Evolutionary conservation across 2,888 invertebrate genomes (phyloP).

Genomic region (Sesia apiformis): DNA sequence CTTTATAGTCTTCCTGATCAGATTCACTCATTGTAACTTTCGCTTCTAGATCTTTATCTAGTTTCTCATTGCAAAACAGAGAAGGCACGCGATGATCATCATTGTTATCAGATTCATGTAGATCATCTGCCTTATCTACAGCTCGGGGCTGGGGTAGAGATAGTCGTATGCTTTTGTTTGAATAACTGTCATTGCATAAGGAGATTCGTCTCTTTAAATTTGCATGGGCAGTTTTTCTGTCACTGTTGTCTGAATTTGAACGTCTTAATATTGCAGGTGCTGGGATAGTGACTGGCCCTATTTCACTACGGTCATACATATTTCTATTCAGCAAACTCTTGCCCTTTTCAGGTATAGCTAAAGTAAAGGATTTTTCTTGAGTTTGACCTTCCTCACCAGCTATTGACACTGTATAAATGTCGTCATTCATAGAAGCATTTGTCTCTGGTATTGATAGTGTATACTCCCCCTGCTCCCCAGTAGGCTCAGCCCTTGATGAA

Average conservation of each 20-base stretch:
- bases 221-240: slow-evolving; percentile 44
- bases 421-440: slow-evolving; percentile 68
- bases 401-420: slow-evolving; percentile 69
- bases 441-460: slow-evolving; percentile 69
- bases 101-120: slow-evolving; percentile 32
- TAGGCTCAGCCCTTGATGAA: slow-evolving; percentile 64
- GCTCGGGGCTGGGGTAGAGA: slow-evolving; percentile 18
- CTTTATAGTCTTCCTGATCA: slow-evolving; percentile 50
- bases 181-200: slow-evolving; percentile 49
- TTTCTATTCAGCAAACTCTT: slow-evolving; percentile 58
- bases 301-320: slow-evolving; percentile 44
- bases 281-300: slow-evolving; percentile 38
- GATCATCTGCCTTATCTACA: slow-evolving; percentile 24
- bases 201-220: slow-evolving; percentile 61
- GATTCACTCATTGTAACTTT: slow-evolving; percentile 44
- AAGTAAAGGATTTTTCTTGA: slow-evolving; percentile 54
- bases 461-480: slow-evolving; percentile 66
- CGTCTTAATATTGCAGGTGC: slow-evolving; percentile 65
- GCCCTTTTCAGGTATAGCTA: slow-evolving; percentile 64
- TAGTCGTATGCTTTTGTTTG: slow-evolving; percentile 34
- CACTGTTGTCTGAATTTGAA: slow-evolving; percentile 65
- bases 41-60: slow-evolving; percentile 58
- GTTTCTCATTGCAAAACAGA: slow-evolving; percentile 65
- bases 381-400: slow-evolving; percentile 56
- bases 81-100: slow-evolving; percentile 66